Base-by-base conservation (phyloP, 2,797 vertebrate species). In the Spinus olivaceus region DNA sequence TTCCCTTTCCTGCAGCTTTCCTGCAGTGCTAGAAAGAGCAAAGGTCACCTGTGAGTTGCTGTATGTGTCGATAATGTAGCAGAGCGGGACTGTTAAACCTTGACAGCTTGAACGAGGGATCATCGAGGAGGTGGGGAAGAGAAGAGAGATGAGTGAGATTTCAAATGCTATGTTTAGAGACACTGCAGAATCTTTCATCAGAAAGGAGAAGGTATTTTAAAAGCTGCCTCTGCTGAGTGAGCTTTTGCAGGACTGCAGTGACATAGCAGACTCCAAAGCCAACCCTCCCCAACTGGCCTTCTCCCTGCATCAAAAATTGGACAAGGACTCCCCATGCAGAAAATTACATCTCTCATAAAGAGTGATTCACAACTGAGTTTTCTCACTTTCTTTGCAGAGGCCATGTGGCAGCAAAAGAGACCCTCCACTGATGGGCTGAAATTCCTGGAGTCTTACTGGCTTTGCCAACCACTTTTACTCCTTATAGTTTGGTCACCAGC, bases 1-100 rank as follows among this genome's bases (percentile, higher is more conserved):
- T 88, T 95, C 88, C 83, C 81, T 71, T 70, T 91, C 70, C 71
- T 4, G 20, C 77, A 84, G 92, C 64, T 94, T 92, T 94, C 57
- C 83, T 65, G 72, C 63, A 63, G 89, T 57, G 59, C 73, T 59
- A 18, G 71, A 84, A 92, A 70, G 94, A 90, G 86, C 93, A 88
- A 82, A 96, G 84, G 88, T 94, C 67, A 0, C 54, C 64, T 14
- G 6, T 1, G 5, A 84, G 46, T 73, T 82, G 61, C 81, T 72
- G 53, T 51, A 23, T 18, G 67, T 80, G 77, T 81, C 14, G 53
- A 94, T 92, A 94, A 88, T 32, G 63, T 8, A 83, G 80, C n/a
- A 11, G 69, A 41, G 7, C 69, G 44, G 74, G 61, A 65, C 92
- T 85, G 69, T 80, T 85, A 89, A 90, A 91, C 54, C 6, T 0